phyloP scores from a whole-genome alignment of 1,140 invertebrate genomes.

The Drosophila ficusphila region DNA sequence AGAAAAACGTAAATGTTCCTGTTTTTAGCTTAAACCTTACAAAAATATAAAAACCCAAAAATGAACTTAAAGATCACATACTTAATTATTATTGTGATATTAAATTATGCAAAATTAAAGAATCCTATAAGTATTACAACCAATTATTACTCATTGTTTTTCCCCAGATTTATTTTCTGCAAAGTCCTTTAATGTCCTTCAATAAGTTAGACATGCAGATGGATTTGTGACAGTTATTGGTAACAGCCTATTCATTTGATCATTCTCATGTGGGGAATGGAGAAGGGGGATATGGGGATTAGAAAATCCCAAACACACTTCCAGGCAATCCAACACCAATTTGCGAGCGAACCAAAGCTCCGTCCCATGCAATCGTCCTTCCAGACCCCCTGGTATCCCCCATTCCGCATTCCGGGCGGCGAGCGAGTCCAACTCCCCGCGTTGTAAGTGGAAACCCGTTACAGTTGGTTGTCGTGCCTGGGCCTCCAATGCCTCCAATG shows the following conservation, averaged over 20 bases:
- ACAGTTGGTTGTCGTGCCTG: conserved; percentile 73
- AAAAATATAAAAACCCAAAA: too few relatives aligned
- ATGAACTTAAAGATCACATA: too few relatives aligned
- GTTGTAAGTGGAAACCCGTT: conserved; percentile 78
- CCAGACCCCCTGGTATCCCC: conserved; percentile 25
- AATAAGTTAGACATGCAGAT: not conserved
- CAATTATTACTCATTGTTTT: too few relatives aligned
- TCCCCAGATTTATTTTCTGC: too few relatives aligned
- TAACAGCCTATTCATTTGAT: conserved; percentile 17
- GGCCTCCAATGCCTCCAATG: conserved; percentile 17
- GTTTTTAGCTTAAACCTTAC: too few relatives aligned
- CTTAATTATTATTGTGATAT: too few relatives aligned
- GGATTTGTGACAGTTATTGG: conserved; percentile 5
- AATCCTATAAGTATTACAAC: too few relatives aligned
- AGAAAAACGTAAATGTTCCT: too few relatives aligned
- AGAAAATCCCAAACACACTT: conserved; percentile 58
- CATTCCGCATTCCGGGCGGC: not conserved
- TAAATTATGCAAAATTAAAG: too few relatives aligned
- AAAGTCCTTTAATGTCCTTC: not conserved
- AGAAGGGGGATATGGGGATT: conserved; percentile 4
- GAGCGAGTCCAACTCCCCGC: conserved; percentile 49
- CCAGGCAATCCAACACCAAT: conserved; percentile 77
- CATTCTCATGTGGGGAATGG: not conserved
- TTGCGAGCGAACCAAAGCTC: conserved; percentile 54
- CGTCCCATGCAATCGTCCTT: conserved; percentile 47